A percentile compares a stretch with the other conserved stretches of the same genome.
Conservation (phyloP, 2,797 vertebrate species). For the Pipistrellus nathusii region DNA sequence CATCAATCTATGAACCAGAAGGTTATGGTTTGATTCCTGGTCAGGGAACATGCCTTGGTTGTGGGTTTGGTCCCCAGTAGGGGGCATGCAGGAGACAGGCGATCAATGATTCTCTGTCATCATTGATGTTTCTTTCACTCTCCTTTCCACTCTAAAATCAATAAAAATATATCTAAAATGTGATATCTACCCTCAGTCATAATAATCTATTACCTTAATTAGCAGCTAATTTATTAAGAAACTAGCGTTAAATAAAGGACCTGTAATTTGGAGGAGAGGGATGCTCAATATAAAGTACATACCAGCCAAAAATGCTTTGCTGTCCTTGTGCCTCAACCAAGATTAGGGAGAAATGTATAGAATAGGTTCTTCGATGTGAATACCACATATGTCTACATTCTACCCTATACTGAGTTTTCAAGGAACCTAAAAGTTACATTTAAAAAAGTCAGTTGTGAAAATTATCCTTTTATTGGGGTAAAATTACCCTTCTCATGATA, state of each 20-base stretch:
- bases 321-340: neutral
- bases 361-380: neutral
- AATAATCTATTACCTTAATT: neutral
- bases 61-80: too few relatives aligned
- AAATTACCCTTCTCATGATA: neutral
- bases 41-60: too few relatives aligned
- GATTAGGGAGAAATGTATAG: neutral
- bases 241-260: neutral
- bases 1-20: too few relatives aligned
- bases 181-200: neutral
- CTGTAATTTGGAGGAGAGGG: neutral
- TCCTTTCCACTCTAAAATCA: too few relatives aligned
- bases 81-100: too few relatives aligned
- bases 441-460: neutral
- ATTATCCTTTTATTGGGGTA: neutral
- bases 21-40: too few relatives aligned
- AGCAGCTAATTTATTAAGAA: neutral
- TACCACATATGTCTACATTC: neutral
- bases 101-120: too few relatives aligned
- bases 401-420: neutral
- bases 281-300: neutral
- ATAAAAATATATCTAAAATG: neutral
- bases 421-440: constrained; percentile 23
- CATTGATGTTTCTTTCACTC: too few relatives aligned
- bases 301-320: neutral